Base-by-base conservation (phyloP, 2,797 vertebrate genomes). In the Salarias fasciatus region DNA sequence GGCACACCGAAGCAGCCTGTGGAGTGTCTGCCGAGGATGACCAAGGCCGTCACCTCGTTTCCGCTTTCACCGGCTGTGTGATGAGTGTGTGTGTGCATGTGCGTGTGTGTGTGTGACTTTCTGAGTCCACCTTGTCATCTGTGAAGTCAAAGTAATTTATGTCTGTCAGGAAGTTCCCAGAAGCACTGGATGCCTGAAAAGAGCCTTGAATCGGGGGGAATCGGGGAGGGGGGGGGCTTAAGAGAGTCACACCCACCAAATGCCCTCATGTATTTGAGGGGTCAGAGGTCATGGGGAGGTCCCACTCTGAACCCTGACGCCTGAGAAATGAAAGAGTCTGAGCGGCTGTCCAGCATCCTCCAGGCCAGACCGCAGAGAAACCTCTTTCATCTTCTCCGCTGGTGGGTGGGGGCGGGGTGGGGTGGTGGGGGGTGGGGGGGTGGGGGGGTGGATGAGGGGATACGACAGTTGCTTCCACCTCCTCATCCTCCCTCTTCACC, bases 361-460 rank as follows among this genome's bases (percentile, higher is more conserved):
- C 55, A 46, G 87, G 86, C 65, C 86, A 86, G 76, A 91, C n/a
- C n/a, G n/a, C n/a, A n/a, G n/a, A 89, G 87, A 88, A 89, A 91
- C 87, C 84, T 89, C 84, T 84, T 86, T 91, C 84, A 88, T 88
- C 83, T 87, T 71, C 54, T 81, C 72, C 74, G 55, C 31, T 33
- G 31, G 31, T 33, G n/a, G 72, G 4, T 3, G 35, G 58, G 53
- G 45, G 44, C 5, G 2, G 57, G 43, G 11, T 11, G 18, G 37
- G 54, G 11, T 28, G 6, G 18, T 9, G 4, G 5, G 42, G 13
- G 13, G 1, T 35, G 41, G 60, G 62, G n/a, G n/a, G n/a, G n/a
- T n/a, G n/a, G n/a, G n/a, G 30, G 60, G 57, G 10, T 13, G 46
- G 47, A 61, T 58, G 61, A 66, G 53, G 58, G 61, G 71, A 62